phyloP scores from a whole-genome alignment of 2,888 invertebrate genomes.

The Bembecia ichneumoniformis region DNA sequence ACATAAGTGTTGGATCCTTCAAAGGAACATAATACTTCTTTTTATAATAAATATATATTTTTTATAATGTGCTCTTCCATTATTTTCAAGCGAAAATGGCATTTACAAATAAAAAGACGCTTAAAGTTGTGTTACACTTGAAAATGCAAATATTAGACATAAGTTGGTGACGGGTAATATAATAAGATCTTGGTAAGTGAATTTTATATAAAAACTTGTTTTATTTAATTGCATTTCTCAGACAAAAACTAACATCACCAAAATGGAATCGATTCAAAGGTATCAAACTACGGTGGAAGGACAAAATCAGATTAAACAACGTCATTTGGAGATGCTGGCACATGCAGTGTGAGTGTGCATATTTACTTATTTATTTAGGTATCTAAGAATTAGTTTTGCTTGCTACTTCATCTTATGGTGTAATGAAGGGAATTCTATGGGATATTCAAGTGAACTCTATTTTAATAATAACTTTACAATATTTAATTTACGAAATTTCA shows the following conservation, averaged over 20 bases:
- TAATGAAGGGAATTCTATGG: too few species aligned
- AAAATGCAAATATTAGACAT: constrained; percentile 34
- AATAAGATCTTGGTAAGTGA: constrained; percentile 43
- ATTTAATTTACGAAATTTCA: too few species aligned
- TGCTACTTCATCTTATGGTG: too few species aligned
- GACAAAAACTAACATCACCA: constrained; percentile 98
- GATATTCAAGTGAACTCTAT: too few species aligned
- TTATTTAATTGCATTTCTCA: constrained; percentile 63
- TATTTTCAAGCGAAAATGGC: constrained; percentile 47
- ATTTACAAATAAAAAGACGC: constrained; percentile 42
- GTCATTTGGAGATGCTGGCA: constrained; percentile 99
- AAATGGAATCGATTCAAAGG: constrained; percentile 99
- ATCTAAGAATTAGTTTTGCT: too few species aligned
- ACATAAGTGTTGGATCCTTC: constrained; percentile 37
- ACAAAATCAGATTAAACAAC: constrained; percentile 99
- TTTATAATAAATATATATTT: constrained; percentile 20
- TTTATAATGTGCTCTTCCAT: constrained; percentile 47
- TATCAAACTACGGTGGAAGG: constrained; percentile 96
- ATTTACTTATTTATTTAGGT: not conserved
- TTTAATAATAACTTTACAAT: too few species aligned
- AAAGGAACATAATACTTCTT: constrained; percentile 32
- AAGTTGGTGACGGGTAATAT: constrained; percentile 44
- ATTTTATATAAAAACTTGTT: constrained; percentile 12
- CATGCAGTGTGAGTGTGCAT: constrained; percentile 89
- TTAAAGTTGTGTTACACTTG: constrained; percentile 40